A percentile compares a stretch with the other conserved stretches of the same genome.
Evolutionary conservation across 2,888 invertebrate species (phyloP).

Genomic region (Rhopalosiphum nymphaeae): DNA sequence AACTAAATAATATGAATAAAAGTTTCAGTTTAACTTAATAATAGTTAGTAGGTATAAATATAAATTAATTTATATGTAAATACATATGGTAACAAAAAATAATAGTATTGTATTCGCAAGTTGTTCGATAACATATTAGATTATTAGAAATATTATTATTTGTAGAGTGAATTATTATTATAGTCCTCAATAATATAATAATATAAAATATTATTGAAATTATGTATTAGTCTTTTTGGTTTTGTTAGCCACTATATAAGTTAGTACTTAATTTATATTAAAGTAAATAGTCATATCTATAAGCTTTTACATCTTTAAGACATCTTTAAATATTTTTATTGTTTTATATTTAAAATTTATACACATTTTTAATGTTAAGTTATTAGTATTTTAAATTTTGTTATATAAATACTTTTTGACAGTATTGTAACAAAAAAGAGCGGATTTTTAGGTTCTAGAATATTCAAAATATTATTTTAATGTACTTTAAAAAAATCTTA

Average conservation of each 20-base stretch:
- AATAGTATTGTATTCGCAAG: not conserved
- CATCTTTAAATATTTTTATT: not conserved
- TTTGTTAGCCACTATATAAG: not conserved
- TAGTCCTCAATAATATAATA: not conserved
- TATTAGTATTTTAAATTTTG: not conserved
- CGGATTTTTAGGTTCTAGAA: too few relatives aligned
- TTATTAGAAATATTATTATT: not conserved
- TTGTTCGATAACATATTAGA: not conserved
- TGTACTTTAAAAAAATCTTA: too few relatives aligned
- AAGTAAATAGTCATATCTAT: not conserved
- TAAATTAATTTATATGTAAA: too few relatives aligned
- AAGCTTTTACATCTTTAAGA: not conserved
- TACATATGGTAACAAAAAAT: too few relatives aligned
- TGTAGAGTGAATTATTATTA: not conserved
- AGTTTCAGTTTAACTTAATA: too few relatives aligned
- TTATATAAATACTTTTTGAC: not conserved
- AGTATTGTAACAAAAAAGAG: not conserved
- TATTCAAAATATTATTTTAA: too few relatives aligned
- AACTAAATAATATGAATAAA: too few relatives aligned
- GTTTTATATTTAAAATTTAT: not conserved
- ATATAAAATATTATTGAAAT: not conserved
- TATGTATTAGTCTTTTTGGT: not conserved
- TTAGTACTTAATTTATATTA: not conserved
- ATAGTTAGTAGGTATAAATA: too few relatives aligned
- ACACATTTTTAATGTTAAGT: not conserved